Evolutionary conservation across 2,888 invertebrate genomes (phyloP), one percentile per base, ranked within the genome.

Genomic region (Cetonia aurata): DNA sequence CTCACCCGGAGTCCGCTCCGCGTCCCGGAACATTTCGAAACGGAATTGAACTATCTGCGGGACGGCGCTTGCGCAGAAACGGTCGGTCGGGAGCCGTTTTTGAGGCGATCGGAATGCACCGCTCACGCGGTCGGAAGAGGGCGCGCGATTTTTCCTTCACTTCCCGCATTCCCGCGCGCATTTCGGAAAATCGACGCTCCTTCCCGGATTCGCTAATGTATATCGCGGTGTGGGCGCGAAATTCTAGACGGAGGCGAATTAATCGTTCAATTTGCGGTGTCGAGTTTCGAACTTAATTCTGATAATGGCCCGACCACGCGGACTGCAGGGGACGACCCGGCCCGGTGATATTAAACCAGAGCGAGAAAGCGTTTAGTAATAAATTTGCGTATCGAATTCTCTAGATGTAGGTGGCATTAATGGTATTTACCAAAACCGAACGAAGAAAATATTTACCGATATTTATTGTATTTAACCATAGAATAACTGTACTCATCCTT

Each of bases 1-100:
- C 25, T 25, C 25, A 79, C 80, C 82, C 81, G 78, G 81, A 79
- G 78, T 79, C 4, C 75, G 75, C 75, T 73, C 76, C 73, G 25
- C 25, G 75, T 79, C 80, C 80, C 79, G 79, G 79, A 81, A 77
- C 79, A 75, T 77, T 77, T 75, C 70, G 56, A 67, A 67, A 72
- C 42, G 59, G 72, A 75, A 71, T 74, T 70, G 73, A 65, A 71
- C 68, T 71, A 67, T 69, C 69, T 59, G 69, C 66, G 56, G 31
- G 53, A 41, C 31, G 59, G 71, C 73, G 66, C 72, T 17, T 72
- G 75, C 75, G 75, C 73, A 56, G 15, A 33, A 3, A 44, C 44
- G 44, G 44, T 44, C 44, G 8, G 3, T 44, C 44, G 44, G 44
- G 44, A n/a, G 44, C 44, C 44, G 44, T 3, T 44, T 10, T 3